Conservation (phyloP, 2,888 invertebrate genomes). For the Eristalis pertinax region DNA sequence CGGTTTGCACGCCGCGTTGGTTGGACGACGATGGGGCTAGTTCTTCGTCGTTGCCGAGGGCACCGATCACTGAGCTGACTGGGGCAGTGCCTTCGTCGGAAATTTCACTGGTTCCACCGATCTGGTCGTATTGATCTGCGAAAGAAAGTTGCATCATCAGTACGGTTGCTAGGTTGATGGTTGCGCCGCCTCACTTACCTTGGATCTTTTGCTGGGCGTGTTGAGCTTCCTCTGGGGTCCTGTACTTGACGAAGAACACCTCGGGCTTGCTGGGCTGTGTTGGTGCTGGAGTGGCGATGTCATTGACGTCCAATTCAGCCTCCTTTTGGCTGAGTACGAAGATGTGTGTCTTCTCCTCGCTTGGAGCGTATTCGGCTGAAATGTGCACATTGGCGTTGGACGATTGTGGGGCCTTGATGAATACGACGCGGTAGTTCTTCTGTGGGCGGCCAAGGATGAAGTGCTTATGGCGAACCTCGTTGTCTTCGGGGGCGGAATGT, state of each 20-base stretch:
- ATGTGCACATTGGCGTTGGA: constrained; percentile 76
- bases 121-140: constrained; percentile 78
- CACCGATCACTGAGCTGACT: constrained; percentile 78
- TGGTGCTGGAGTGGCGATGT: constrained; percentile 79
- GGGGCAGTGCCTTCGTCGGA: constrained; percentile 78
- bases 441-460: constrained; percentile 79
- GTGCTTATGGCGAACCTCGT: constrained; percentile 76
- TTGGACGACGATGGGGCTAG: constrained; percentile 52
- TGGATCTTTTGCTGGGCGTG: constrained; percentile 80
- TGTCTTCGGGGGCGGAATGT: constrained; percentile 79
- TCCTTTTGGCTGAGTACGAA: constrained; percentile 80
- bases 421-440: constrained; percentile 79
- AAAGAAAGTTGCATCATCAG: constrained; percentile 15
- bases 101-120: constrained; percentile 78
- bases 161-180: background rate
- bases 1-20: constrained; percentile 11
- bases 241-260: constrained; percentile 81
- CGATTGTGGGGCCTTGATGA: constrained; percentile 79
- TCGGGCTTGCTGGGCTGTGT: constrained; percentile 80
- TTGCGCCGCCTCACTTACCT: constrained; percentile 73
- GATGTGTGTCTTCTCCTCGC: constrained; percentile 80
- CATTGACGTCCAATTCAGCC: constrained; percentile 77
- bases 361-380: constrained; percentile 78
- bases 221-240: constrained; percentile 79
- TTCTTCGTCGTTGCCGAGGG: constrained; percentile 74